Evolutionary conservation across 2,888 invertebrate genomes (phyloP).

Genomic region (Blastobasis lacticolella): DNA sequence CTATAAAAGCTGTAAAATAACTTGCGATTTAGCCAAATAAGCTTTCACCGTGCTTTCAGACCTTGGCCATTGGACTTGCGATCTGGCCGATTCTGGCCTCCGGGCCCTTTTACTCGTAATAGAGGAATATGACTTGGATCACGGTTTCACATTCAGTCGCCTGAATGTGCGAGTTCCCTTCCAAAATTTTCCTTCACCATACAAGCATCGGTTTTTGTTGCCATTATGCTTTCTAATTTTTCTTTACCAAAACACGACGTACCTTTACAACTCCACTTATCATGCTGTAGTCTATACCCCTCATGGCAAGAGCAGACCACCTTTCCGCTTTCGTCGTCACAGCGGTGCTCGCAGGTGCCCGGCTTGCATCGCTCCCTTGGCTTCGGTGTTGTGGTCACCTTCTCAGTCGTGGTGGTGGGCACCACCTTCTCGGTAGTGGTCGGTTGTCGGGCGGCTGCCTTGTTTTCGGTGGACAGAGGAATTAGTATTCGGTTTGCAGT

Average conservation of each 20-base stretch:
- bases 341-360: conserved; percentile 50
- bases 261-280: conserved; percentile 60
- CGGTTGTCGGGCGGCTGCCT: conserved; percentile 15
- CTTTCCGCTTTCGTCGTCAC: conserved; percentile 42
- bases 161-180: no score
- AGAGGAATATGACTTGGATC: no score
- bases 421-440: conserved; percentile 20
- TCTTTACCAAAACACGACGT: conserved; percentile 4
- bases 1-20: no score
- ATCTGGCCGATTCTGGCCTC: no score
- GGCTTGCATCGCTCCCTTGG: conserved; percentile 38
- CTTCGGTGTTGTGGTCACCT: conserved; percentile 11
- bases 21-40: no score
- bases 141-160: no score
- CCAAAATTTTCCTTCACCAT: no score
- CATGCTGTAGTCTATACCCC: conserved; percentile 46
- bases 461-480: conserved; percentile 25
- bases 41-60: no score
- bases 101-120: no score
- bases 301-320: conserved; percentile 43
- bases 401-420: conserved; percentile 14
- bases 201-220: no score
- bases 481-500: no score
- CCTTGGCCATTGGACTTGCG: no score
- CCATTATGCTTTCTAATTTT: background rate